Evolutionary conservation across 2,113 vertebrate genomes (phyloP).

Genomic region (Chaetorhynchus papuensis): DNA sequence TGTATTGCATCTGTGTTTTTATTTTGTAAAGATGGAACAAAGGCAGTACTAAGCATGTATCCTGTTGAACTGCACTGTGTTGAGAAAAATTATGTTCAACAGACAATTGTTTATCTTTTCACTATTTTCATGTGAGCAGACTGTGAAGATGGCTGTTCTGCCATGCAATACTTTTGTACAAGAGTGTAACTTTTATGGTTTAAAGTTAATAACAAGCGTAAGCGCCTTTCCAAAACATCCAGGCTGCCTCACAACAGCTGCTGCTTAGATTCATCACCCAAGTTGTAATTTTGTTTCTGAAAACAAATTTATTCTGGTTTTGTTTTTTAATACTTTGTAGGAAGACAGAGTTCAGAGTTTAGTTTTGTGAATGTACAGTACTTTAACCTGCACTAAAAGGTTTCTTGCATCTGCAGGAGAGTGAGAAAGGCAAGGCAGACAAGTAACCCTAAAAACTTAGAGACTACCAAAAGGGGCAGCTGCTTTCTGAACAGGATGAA

Average conservation of each 20-base stretch:
- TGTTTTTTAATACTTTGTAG: conserved; percentile 3
- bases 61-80: conserved; percentile 52
- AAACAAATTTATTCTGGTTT: background rate
- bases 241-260: conserved; percentile 33
- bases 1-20: conserved; percentile 27
- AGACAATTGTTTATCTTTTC: conserved; percentile 43
- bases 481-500: background rate
- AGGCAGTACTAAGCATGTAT: background rate
- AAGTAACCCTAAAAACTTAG: conserved; percentile 1
- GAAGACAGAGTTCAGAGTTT: background rate
- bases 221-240: conserved; percentile 3
- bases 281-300: background rate
- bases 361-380: conserved; percentile 48
- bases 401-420: background rate
- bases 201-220: background rate
- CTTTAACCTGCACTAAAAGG: background rate
- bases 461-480: background rate
- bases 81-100: conserved; percentile 36
- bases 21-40: conserved; percentile 55
- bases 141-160: conserved; percentile 59
- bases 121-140: conserved; percentile 43
- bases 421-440: background rate
- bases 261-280: background rate
- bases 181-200: background rate
- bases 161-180: conserved; percentile 43